A percentile compares a stretch with the other conserved stretches of the same genome.
These are phyloP conservation scores for Centropus bengalensis DNA, from an alignment of 2,113 vertebrate species.

Conservation along the genomic window DNA sequence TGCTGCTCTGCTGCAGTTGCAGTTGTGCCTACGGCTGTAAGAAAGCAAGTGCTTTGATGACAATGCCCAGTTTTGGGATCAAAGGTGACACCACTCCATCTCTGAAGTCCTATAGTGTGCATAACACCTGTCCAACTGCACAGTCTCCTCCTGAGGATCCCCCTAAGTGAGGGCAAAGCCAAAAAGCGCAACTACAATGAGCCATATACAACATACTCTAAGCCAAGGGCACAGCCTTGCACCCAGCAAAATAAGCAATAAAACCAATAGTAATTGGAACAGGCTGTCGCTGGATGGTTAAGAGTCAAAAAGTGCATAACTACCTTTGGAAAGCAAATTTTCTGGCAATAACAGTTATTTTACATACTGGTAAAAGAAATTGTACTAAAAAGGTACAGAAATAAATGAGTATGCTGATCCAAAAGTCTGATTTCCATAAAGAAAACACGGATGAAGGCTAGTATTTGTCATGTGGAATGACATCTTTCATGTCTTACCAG, in stretches of 20 bases:
- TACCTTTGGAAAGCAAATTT: neutral
- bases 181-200: constrained; percentile 39
- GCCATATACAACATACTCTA: neutral
- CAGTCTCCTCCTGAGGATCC: neutral
- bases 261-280: neutral
- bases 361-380: neutral
- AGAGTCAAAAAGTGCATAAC: neutral
- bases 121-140: neutral
- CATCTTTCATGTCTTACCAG: neutral
- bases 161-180: constrained; percentile 25
- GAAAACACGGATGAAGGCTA: neutral
- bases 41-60: neutral
- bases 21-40: neutral
- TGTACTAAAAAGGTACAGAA: neutral
- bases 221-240: accelerated
- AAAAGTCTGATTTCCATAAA: neutral
- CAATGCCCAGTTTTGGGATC: neutral
- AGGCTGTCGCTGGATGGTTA: neutral
- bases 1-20: neutral
- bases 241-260: neutral
- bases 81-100: accelerated
- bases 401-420: neutral
- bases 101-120: neutral
- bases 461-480: neutral
- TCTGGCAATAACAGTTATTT: neutral